Evolutionary conservation across 2,888 invertebrate species (phyloP).

Genomic region (Anodontia alba): DNA sequence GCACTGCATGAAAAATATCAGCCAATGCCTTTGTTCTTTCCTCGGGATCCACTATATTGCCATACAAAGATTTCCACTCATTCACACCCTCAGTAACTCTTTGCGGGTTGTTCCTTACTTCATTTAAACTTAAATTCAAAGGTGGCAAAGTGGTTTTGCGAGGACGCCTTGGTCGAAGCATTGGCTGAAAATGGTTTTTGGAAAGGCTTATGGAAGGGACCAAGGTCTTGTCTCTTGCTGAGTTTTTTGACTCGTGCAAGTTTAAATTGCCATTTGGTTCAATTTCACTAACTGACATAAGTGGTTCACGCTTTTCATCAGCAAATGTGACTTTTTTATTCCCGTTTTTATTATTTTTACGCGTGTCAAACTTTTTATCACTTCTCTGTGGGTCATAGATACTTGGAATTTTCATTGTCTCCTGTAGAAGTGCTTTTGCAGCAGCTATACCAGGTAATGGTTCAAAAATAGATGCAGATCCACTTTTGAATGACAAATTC

Average conservation of each 20-base stretch:
- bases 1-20: constrained; percentile 72
- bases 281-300: constrained; percentile 32
- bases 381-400: constrained; percentile 66
- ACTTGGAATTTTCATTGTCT: constrained; percentile 65
- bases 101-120: constrained; percentile 49
- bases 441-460: constrained; percentile 63
- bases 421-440: constrained; percentile 57
- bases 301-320: constrained; percentile 42
- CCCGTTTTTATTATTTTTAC: constrained; percentile 26
- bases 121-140: constrained; percentile 38
- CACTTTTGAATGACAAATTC: constrained; percentile 27
- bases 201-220: constrained; percentile 46
- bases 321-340: constrained; percentile 61
- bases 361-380: constrained; percentile 57
- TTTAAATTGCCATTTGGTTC: constrained; percentile 8
- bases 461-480: constrained; percentile 37
- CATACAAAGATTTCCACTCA: constrained; percentile 69
- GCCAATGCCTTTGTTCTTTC: constrained; percentile 67
- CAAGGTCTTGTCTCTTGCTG: constrained; percentile 28
- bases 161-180: constrained; percentile 37
- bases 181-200: constrained; percentile 46
- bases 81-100: constrained; percentile 63
- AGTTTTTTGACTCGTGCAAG: constrained; percentile 48
- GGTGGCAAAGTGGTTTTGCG: constrained; percentile 55
- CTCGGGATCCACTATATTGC: constrained; percentile 66